A percentile compares a stretch with the other conserved stretches of the same genome.
Evolutionary conservation across 2,113 vertebrate species (phyloP).

Genomic region (Ahaetulla prasina): DNA sequence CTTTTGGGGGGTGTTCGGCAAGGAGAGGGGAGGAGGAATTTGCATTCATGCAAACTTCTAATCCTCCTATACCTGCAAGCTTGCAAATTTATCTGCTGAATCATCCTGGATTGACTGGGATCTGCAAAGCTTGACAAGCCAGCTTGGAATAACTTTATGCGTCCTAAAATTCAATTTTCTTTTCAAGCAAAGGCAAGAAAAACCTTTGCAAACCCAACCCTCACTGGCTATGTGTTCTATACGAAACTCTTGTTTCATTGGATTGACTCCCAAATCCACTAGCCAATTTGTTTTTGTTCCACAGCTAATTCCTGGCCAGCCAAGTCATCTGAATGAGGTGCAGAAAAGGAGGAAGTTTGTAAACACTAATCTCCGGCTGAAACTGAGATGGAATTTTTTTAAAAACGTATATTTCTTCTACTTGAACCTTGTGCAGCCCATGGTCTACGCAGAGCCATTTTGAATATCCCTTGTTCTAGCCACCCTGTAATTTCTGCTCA

Average conservation of each 20-base stretch:
- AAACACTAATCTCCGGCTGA: background rate
- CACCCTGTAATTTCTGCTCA: background rate
- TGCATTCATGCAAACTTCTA: background rate
- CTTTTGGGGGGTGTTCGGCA: background rate
- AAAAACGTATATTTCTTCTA: background rate
- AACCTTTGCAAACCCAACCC: no score
- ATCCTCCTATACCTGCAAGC: background rate
- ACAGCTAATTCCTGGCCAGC: rapidly evolving
- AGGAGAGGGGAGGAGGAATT: background rate
- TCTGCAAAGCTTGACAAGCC: background rate
- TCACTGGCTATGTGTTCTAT: background rate
- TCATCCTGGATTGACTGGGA: background rate
- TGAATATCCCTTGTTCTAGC: background rate
- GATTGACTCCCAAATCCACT: background rate
- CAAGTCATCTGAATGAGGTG: background rate
- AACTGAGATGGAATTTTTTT: background rate
- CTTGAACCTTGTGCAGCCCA: background rate
- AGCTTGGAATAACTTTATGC: background rate
- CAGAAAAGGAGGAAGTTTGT: background rate
- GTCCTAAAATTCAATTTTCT: background rate
- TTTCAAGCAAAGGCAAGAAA: background rate
- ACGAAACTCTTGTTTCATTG: background rate
- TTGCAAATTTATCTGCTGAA: background rate
- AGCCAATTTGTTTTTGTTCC: background rate
- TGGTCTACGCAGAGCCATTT: background rate